These are phyloP conservation scores for Phrynocephalus forsythii DNA, from an alignment of 2,797 vertebrate species.

Conservation along the genomic window DNA sequence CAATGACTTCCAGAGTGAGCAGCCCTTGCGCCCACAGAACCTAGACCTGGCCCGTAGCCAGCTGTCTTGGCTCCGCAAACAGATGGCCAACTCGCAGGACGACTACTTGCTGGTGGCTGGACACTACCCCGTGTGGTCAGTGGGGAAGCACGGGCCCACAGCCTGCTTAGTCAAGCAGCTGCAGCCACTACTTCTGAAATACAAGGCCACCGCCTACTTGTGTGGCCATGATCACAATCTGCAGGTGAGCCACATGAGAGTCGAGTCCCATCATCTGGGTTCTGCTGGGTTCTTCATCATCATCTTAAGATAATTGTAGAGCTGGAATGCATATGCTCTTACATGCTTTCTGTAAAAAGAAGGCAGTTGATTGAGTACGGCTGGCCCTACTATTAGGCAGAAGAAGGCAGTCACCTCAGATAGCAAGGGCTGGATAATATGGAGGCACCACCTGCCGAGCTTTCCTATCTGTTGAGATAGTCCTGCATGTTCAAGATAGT, in stretches of 20 bases:
- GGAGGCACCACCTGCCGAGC: neutral
- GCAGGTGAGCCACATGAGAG: constrained; percentile 80
- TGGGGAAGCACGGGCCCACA: constrained; percentile 91
- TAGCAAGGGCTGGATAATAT: neutral
- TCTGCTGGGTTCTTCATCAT: neutral
- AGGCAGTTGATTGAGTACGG: too few relatives aligned
- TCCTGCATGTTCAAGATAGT: neutral
- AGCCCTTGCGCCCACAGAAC: constrained; percentile 76
- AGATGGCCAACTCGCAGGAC: constrained; percentile 81
- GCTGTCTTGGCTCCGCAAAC: constrained; percentile 86
- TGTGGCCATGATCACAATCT: constrained; percentile 95
- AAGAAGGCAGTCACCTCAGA: neutral
- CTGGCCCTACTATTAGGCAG: neutral
- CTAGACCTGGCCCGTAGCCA: constrained; percentile 78
- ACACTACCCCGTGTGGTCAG: constrained; percentile 94
- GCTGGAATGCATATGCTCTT: neutral
- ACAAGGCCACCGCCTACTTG: constrained; percentile 89
- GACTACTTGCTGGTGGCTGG: constrained; percentile 92
- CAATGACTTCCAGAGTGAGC: constrained; percentile 80
- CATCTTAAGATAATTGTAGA: too few relatives aligned
- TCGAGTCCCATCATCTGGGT: neutral
- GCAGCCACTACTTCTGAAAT: constrained; percentile 83
- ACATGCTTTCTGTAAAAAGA: neutral
- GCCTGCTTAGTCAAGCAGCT: constrained; percentile 83
- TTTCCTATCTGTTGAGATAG: neutral